phyloP scores from a whole-genome alignment of 2,888 invertebrate genomes.

The Amaurobius ferox region DNA sequence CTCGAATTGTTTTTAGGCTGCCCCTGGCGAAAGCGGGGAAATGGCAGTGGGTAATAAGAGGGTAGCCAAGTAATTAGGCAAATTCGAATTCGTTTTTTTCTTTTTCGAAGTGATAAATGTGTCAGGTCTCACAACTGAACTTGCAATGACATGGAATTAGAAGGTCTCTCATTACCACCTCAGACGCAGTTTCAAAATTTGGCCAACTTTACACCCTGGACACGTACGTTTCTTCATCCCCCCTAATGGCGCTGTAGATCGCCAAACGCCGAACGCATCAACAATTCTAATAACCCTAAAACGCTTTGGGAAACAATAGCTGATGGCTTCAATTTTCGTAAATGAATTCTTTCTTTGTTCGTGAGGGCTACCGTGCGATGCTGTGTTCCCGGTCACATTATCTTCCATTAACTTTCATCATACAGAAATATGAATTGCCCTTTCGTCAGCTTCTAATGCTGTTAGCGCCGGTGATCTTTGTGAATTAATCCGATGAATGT shows the following conservation, averaged over 20 bases:
- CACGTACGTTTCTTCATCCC: slow-evolving; percentile 57
- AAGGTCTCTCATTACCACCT: slow-evolving; percentile 67
- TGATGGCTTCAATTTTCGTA: slow-evolving; percentile 71
- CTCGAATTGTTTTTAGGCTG: slow-evolving; percentile 30
- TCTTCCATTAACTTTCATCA: slow-evolving; percentile 69
- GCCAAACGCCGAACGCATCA: slow-evolving; percentile 54
- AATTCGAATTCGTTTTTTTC: slow-evolving; percentile 53
- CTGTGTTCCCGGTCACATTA: slow-evolving; percentile 64
- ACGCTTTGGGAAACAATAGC: slow-evolving; percentile 69
- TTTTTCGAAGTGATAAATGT: slow-evolving; percentile 61
- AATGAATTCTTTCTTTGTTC: slow-evolving; percentile 72
- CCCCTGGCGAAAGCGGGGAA: slow-evolving; percentile 43
- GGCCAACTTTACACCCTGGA: slow-evolving; percentile 37
- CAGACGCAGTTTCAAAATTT: slow-evolving; percentile 28
- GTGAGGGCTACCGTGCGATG: slow-evolving; percentile 68
- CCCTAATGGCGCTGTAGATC: slow-evolving; percentile 48
- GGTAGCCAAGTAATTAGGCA: slow-evolving; percentile 69
- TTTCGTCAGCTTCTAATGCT: slow-evolving; percentile 69
- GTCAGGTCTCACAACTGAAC: slow-evolving; percentile 60
- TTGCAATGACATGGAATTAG: slow-evolving; percentile 66
- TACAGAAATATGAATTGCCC: slow-evolving; percentile 70
- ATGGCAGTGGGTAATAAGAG: slow-evolving; percentile 52
- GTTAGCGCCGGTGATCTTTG: slow-evolving; percentile 62
- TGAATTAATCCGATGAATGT: slow-evolving; percentile 68
- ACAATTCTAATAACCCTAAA: slow-evolving; percentile 71